These are phyloP conservation scores for Campoletis raptor DNA, from an alignment of 2,888 invertebrate genomes.

Conservation along the genomic window DNA sequence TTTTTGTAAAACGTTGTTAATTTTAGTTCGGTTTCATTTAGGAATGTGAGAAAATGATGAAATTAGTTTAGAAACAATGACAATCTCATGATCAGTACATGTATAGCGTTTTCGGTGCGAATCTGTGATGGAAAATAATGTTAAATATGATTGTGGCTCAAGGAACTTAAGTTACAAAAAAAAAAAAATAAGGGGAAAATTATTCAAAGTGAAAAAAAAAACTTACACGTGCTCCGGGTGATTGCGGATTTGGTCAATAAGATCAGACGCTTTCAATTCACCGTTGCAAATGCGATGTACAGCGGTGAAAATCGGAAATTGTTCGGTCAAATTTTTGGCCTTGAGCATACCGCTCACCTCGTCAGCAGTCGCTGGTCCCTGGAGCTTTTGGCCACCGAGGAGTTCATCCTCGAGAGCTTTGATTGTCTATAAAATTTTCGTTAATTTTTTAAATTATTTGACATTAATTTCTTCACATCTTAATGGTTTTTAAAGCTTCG, in stretches of 20 bases:
- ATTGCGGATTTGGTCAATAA: constrained; percentile 96
- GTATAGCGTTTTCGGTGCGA: constrained; percentile 76
- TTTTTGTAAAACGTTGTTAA: background rate
- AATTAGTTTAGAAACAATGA: constrained; percentile 22
- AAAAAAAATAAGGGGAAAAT: constrained; percentile 19
- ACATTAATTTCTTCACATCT: constrained; percentile 3
- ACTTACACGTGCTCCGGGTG: constrained; percentile 99
- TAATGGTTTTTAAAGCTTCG: background rate
- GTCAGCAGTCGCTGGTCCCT: constrained; percentile 98
- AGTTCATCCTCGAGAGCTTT: constrained; percentile 96
- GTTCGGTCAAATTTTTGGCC: constrained; percentile 93
- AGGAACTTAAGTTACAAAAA: background rate
- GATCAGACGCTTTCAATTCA: constrained; percentile 91
- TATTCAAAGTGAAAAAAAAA: constrained; percentile 22
- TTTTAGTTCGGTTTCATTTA: constrained; percentile 27
- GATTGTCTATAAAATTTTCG: constrained; percentile 87
- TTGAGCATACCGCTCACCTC: constrained; percentile 98
- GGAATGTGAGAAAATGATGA: constrained; percentile 14
- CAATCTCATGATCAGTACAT: constrained; percentile 71
- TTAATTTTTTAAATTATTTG: constrained; percentile 25
- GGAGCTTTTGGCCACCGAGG: constrained; percentile 98
- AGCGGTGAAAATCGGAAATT: constrained; percentile 98
- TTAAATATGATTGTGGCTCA: constrained; percentile 14
- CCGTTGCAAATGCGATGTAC: constrained; percentile 97
- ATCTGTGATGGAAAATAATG: constrained; percentile 69